phyloP scores from a whole-genome alignment of 1,140 invertebrate species.

The Cotesia chilonis region DNA sequence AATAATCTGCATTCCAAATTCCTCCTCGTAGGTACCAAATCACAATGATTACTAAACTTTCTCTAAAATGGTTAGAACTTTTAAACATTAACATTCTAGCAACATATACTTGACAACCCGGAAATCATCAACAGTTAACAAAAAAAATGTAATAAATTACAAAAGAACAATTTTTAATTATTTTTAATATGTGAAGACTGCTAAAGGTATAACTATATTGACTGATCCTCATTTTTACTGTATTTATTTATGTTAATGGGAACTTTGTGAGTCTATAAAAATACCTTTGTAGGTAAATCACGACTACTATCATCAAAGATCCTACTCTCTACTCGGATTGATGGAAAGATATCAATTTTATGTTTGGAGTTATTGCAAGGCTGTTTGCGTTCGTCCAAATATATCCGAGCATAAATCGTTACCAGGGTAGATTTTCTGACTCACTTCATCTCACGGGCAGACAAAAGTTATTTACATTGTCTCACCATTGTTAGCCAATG shows the following conservation, averaged over 20 bases:
- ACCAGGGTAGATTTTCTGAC: slow-evolving; percentile 5
- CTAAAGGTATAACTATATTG: too few relatives aligned
- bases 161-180: neutral
- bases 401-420: slow-evolving; percentile 49
- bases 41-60: slow-evolving; percentile 38
- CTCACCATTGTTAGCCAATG: slow-evolving; percentile 9
- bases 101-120: slow-evolving; percentile 21
- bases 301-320: slow-evolving; percentile 19
- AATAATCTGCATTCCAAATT: slow-evolving; percentile 36
- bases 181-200: too few relatives aligned
- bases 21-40: slow-evolving; percentile 34
- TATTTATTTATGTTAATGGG: neutral
- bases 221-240: too few relatives aligned
- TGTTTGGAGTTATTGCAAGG: slow-evolving; percentile 49
- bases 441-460: slow-evolving; percentile 1
- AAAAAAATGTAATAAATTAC: slow-evolving; percentile 1
- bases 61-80: slow-evolving; percentile 22
- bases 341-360: slow-evolving; percentile 48
- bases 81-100: slow-evolving; percentile 30
- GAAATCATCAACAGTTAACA: slow-evolving; percentile 23
- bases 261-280: neutral
- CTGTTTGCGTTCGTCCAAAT: slow-evolving; percentile 50
- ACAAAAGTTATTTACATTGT: slow-evolving; percentile 6
- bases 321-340: slow-evolving; percentile 21
- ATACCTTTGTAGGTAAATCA: neutral